Conservation (phyloP, 1,140 invertebrate species). For the Zaprionus lachaisei region DNA sequence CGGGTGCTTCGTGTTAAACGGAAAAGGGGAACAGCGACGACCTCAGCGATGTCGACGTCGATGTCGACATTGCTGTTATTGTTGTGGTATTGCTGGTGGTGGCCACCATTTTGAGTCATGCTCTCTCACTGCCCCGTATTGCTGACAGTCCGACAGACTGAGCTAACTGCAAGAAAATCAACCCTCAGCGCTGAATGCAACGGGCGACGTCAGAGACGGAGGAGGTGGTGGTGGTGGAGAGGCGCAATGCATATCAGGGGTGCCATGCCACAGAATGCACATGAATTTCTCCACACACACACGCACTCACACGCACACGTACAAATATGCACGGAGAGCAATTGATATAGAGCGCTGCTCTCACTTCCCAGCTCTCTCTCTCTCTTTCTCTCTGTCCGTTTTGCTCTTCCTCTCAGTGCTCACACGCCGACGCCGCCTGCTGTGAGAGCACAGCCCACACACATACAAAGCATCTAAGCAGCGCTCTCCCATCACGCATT, state of each 20-base stretch:
- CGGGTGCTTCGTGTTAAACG: slow-evolving; percentile 58
- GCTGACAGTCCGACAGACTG: slow-evolving; percentile 32
- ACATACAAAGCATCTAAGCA: slow-evolving; percentile 51
- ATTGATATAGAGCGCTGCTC: slow-evolving; percentile 9
- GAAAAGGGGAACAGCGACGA: slow-evolving; percentile 56
- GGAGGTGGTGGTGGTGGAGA: slow-evolving; percentile 27
- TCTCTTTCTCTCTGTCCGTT: slow-evolving; percentile 10
- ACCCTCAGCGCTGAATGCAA: slow-evolving; percentile 42
- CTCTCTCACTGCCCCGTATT: slow-evolving; percentile 55
- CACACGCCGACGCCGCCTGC: slow-evolving; percentile 71
- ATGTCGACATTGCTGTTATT: slow-evolving; percentile 52
- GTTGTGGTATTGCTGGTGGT: slow-evolving; percentile 60
- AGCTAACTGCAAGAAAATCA: slow-evolving; percentile 56
- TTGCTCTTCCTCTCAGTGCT: slow-evolving; percentile 43
- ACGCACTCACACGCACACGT: slow-evolving; percentile 17
- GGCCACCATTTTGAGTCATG: slow-evolving; percentile 79
- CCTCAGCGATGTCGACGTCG: slow-evolving; percentile 62
- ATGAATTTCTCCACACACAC: slow-evolving; percentile 33
- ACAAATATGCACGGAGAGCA: slow-evolving; percentile 18
- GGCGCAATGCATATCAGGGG: slow-evolving; percentile 42
- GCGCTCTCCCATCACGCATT: slow-evolving; percentile 41
- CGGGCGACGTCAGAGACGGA: slow-evolving; percentile 25
- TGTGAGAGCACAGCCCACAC: slow-evolving; percentile 48
- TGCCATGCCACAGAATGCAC: slow-evolving; percentile 47
- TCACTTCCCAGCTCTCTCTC: slow-evolving; percentile 16